Evolutionary conservation across 1,140 invertebrate species (phyloP).

Genomic region (Drosophila ogumai): DNA sequence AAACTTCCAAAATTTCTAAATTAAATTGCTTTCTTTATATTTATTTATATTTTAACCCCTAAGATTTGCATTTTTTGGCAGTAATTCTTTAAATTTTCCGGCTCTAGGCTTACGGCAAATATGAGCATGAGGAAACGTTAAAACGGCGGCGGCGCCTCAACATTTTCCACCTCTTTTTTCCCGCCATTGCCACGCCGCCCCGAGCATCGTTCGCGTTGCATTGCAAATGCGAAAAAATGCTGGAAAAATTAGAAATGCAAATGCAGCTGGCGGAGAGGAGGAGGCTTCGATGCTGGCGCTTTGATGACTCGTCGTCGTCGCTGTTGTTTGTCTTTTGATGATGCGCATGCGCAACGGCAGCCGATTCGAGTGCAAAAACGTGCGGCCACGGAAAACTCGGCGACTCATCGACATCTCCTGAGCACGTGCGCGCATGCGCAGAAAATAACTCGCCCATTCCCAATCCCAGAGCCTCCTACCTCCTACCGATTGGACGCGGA

Average conservation of each 20-base stretch:
- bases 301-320: slow-evolving; percentile 39
- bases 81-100: slow-evolving; percentile 11
- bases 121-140: slow-evolving; percentile 29
- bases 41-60: background rate
- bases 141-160: slow-evolving; percentile 47
- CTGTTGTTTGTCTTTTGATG: slow-evolving; percentile 69
- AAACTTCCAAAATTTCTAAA: too few species aligned
- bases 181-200: slow-evolving; percentile 61
- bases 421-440: slow-evolving; percentile 81
- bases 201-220: slow-evolving; percentile 57
- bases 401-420: slow-evolving; percentile 37
- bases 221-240: slow-evolving; percentile 56
- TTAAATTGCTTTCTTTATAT: background rate
- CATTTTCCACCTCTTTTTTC: slow-evolving; percentile 26
- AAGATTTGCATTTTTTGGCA: slow-evolving; percentile 4
- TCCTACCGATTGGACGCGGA: slow-evolving; percentile 26
- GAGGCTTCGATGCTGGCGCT: slow-evolving; percentile 47
- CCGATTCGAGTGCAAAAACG: slow-evolving; percentile 73
- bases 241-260: slow-evolving; percentile 79
- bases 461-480: slow-evolving; percentile 15
- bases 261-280: slow-evolving; percentile 37
- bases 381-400: slow-evolving; percentile 65
- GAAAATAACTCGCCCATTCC: slow-evolving; percentile 73
- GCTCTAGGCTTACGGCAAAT: slow-evolving; percentile 4
- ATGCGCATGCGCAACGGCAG: slow-evolving; percentile 69